Percentiles rank a stretch among this genome's conserved stretches.
These are phyloP conservation scores for Chrysochloris asiatica DNA, from an alignment of 2,113 vertebrate genomes.

Conservation along the genomic window DNA sequence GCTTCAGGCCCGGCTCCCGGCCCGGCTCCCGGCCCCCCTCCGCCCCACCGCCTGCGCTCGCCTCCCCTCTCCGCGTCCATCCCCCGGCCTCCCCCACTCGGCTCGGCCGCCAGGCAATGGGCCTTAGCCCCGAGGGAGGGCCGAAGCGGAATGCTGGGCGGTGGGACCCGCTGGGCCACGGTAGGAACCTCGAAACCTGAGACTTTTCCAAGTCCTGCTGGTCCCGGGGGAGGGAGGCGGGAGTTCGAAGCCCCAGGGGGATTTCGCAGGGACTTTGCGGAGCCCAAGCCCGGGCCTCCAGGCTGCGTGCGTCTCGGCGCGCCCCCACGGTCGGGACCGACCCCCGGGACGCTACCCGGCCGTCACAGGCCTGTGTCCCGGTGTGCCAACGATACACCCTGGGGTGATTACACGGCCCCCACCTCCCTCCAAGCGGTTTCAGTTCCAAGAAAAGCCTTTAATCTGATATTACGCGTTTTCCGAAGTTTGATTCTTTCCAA, in stretches of 20 bases:
- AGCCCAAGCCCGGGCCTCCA: background rate
- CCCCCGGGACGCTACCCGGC: background rate
- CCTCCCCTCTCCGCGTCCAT: constrained; percentile 65
- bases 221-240: constrained; percentile 65
- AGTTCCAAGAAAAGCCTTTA: constrained; percentile 23
- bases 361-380: background rate
- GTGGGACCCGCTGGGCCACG: constrained; percentile 77
- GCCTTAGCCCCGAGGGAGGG: constrained; percentile 53
- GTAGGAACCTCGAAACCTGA: constrained; percentile 74
- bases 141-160: constrained; percentile 76
- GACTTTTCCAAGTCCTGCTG: constrained; percentile 14
- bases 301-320: background rate
- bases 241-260: constrained; percentile 5
- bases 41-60: background rate
- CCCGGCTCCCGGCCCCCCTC: constrained; percentile 28
- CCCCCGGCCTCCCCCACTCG: constrained; percentile 70
- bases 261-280: background rate
- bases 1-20: constrained; percentile 70
- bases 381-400: background rate
- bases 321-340: background rate
- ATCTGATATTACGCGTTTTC: constrained; percentile 48
- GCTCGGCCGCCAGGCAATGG: constrained; percentile 57
- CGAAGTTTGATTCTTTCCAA: constrained; percentile 74
- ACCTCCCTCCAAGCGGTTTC: background rate
- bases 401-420: background rate